phyloP scores from a whole-genome alignment of 2,888 invertebrate genomes.

The Cheilosia soror region DNA sequence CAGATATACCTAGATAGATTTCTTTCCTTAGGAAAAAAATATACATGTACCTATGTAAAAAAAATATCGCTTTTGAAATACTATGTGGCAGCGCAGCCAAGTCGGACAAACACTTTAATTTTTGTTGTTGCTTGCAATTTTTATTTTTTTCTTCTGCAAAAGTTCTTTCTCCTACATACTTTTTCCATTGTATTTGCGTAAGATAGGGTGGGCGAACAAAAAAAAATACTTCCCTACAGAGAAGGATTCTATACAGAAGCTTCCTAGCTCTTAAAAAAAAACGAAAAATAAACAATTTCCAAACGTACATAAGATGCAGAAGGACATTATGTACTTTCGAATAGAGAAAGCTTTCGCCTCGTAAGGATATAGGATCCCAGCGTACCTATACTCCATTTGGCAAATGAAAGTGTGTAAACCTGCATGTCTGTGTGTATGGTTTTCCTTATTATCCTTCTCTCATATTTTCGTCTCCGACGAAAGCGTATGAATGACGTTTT shows the following conservation, averaged over 20 bases:
- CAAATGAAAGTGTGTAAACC: conserved; percentile 54
- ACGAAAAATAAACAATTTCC: conserved; percentile 22
- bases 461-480: conserved; percentile 56
- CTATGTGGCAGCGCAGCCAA: conserved; percentile 68
- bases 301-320: conserved; percentile 63
- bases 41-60: not conserved
- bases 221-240: conserved; percentile 36
- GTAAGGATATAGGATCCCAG: conserved; percentile 59
- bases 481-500: conserved; percentile 73
- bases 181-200: conserved; percentile 40
- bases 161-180: conserved; percentile 52
- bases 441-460: conserved; percentile 63
- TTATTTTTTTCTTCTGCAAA: not conserved
- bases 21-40: conserved; percentile 33
- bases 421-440: conserved; percentile 38
- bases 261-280: conserved; percentile 52
- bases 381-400: conserved; percentile 31
- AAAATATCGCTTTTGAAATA: conserved; percentile 57
- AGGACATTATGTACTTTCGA: conserved; percentile 65
- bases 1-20: conserved; percentile 62
- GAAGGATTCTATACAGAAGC: conserved; percentile 65
- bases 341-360: conserved; percentile 61
- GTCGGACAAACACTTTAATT: conserved; percentile 49
- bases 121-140: no score
- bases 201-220: conserved; percentile 14